Evolutionary conservation across 2,888 invertebrate species (phyloP), one percentile per base, ranked within the genome.

Genomic region (Cataglyphis altisquamis): DNA sequence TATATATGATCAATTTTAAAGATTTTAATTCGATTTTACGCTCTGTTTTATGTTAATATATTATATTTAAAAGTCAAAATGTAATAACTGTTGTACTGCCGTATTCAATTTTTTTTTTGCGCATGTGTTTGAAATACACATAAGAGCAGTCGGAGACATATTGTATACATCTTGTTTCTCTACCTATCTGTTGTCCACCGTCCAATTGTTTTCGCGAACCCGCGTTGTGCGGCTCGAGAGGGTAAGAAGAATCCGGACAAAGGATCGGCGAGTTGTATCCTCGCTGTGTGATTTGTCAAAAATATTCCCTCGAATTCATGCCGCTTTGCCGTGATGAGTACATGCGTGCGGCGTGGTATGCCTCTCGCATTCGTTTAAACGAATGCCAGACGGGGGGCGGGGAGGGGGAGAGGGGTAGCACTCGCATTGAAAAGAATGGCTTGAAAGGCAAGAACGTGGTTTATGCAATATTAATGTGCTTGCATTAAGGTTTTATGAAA

Each of bases 271-370:
- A 55, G 45, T 48, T 29, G 55, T 48, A 63, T 62, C 67, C 72
- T n/a, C 52, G 8, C n/a, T 52, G 52, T 52, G 83, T 78, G 86
- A 89, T 89, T 89, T 87, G 89, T 89, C 86, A 89, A 89, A 89
- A 87, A 89, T 84, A 89, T 87, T 89, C 87, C 84, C 21, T 39
- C 21, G 25, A 85, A 86, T 84, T 87, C 84, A 80, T 84, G 80
- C 73, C 67, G 62, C 68, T 84, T 83, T 66, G 66, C 74, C 32
- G 21, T 45, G 73, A 78, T 75, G 73, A 75, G 80, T 85, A 66
- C 67, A 81, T 55, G 48, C 73, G 66, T 73, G 60, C 57, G 60
- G 52, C 72, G 48, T 55, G 63, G 62, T 74, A 75, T 75, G 64
- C 64, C 70, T 74, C 45, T 62, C 77, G 57, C 39, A 52, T 82